These are phyloP conservation scores for Rotaria magnacalcarata DNA, from an alignment of 2,888 invertebrate species.

Conservation along the genomic window DNA sequence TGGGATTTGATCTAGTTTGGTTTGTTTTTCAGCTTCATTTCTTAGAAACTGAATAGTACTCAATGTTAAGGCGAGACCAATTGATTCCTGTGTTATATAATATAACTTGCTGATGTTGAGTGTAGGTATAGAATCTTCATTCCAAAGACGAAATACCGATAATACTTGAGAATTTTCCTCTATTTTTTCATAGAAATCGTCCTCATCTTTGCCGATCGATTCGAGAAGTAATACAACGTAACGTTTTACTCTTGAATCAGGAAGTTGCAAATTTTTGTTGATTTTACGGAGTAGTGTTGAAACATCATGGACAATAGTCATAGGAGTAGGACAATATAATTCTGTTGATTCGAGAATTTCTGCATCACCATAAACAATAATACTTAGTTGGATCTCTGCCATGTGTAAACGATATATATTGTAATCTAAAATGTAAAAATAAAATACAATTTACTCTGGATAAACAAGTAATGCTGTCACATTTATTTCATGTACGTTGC, in stretches of 20 bases:
- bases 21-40: neutral
- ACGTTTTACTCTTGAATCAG: neutral
- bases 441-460: too few relatives aligned
- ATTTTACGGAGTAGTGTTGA: too few relatives aligned
- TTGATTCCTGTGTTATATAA: neutral
- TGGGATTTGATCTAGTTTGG: neutral
- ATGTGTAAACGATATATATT: too few relatives aligned
- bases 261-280: too few relatives aligned
- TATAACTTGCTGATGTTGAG: neutral
- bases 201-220: neutral
- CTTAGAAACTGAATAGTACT: neutral
- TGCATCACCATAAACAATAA: too few relatives aligned
- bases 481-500: too few relatives aligned
- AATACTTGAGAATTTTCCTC: neutral
- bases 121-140: neutral
- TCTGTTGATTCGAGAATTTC: too few relatives aligned
- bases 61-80: neutral
- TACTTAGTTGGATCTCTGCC: too few relatives aligned
- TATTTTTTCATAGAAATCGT: neutral
- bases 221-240: neutral
- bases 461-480: too few relatives aligned
- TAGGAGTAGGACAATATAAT: too few relatives aligned
- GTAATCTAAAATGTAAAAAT: too few relatives aligned
- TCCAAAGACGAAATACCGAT: neutral
- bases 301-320: too few relatives aligned